These are phyloP conservation scores for Oncopodura yosiiana DNA, from an alignment of 1,140 invertebrate genomes.

Conservation along the genomic window DNA sequence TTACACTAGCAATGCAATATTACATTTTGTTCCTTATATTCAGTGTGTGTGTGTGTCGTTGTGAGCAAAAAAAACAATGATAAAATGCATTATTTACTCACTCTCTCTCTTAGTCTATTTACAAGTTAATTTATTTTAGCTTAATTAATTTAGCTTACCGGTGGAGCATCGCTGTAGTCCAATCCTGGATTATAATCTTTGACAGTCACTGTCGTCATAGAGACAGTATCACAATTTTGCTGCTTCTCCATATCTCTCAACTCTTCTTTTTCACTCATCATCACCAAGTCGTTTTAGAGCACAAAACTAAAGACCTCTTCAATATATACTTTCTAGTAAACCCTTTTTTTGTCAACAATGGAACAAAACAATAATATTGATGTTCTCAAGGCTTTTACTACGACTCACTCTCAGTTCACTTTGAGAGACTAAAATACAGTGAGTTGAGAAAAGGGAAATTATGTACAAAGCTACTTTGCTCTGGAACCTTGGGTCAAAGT, in stretches of 20 bases:
- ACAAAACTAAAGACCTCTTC: no score
- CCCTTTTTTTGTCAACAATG: no score
- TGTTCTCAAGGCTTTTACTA: no score
- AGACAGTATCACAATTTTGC: slow-evolving; percentile 15
- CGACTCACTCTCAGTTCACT: no score
- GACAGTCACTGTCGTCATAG: slow-evolving; percentile 22
- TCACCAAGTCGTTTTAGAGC: no score
- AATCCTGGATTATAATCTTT: slow-evolving; percentile 13
- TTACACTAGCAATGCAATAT: not conserved
- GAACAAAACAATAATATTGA: no score
- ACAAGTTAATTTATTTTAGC: not conserved
- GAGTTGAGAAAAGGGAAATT: no score
- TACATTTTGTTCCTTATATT: not conserved
- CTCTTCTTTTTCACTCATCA: not conserved
- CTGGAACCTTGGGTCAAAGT: no score
- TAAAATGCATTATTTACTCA: not conserved
- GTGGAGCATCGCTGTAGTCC: slow-evolving; percentile 14
- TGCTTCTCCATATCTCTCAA: slow-evolving; percentile 30
- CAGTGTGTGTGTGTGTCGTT: not conserved
- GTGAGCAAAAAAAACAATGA: not conserved
- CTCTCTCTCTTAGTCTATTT: not conserved
- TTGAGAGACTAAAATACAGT: no score
- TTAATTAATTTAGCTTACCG: slow-evolving; percentile 16
- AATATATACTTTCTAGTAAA: no score
- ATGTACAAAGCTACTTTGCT: no score